phyloP scores from a whole-genome alignment of 2,113 vertebrate genomes.

The Menidia beryllina region DNA sequence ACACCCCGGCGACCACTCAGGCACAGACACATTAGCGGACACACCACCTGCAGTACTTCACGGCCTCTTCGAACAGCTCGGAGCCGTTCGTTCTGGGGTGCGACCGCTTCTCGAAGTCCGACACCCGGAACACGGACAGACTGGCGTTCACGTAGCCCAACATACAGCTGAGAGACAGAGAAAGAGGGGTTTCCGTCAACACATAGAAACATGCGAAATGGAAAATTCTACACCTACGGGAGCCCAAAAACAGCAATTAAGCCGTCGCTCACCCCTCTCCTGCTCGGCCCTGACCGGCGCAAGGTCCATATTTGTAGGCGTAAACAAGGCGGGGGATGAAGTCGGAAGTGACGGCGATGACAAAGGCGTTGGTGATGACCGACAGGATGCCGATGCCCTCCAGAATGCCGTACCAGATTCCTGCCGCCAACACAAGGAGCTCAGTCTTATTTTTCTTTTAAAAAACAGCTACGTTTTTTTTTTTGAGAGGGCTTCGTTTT shows the following conservation, averaged over 20 bases:
- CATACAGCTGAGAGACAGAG: constrained; percentile 86
- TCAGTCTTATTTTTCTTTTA: background rate
- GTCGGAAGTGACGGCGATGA: constrained; percentile 96
- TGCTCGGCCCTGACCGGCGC: constrained; percentile 89
- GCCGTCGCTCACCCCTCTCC: constrained; percentile 87
- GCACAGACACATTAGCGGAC: background rate
- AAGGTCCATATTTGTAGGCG: constrained; percentile 94
- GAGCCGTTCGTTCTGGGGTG: constrained; percentile 87
- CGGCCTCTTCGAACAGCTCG: constrained; percentile 85
- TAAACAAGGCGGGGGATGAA: constrained; percentile 97
- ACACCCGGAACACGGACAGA: constrained; percentile 89
- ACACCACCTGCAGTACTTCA: constrained; percentile 90
- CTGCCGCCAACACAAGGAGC: constrained; percentile 70
- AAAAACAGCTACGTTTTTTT: background rate
- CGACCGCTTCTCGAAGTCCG: constrained; percentile 91
- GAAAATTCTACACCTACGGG: background rate
- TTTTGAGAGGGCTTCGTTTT: constrained; percentile 34
- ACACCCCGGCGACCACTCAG: background rate
- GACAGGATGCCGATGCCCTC: constrained; percentile 96
- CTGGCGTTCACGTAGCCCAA: constrained; percentile 94
- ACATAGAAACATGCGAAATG: background rate
- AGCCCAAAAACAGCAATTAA: background rate
- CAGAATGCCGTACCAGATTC: constrained; percentile 96
- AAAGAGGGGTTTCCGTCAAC: background rate
- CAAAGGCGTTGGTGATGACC: constrained; percentile 96